Evolutionary conservation across 2,797 vertebrate species (phyloP).

Genomic region (Aldrovandia affinis): DNA sequence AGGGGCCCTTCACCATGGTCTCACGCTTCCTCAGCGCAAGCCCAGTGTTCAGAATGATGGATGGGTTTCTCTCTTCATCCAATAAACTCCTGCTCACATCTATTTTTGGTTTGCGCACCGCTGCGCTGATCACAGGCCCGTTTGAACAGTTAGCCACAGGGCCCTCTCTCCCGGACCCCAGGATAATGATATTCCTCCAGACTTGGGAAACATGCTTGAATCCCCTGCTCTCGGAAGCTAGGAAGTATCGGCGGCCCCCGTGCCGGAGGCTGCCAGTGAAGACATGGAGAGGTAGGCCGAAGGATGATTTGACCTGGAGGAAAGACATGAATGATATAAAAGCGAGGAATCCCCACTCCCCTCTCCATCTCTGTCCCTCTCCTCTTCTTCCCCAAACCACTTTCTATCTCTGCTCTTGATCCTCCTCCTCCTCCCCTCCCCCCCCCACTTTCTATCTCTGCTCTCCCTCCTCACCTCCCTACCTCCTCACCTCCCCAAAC

Average conservation of each 20-base stretch:
- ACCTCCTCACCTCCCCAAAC: too few species aligned
- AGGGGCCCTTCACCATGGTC: conserved; percentile 22
- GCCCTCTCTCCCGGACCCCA: conserved; percentile 3
- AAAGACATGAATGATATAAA: conserved; percentile 21
- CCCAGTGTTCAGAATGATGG: conserved; percentile 40
- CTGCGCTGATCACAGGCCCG: conserved; percentile 38
- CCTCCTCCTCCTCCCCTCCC: background rate
- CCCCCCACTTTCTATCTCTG: background rate
- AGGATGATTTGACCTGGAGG: background rate
- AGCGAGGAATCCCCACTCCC: background rate
- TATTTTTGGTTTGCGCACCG: conserved; percentile 40
- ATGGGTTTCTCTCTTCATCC: conserved; percentile 26
- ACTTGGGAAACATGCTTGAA: conserved; percentile 32
- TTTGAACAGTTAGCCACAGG: conserved; percentile 37
- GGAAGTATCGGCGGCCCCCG: conserved; percentile 22
- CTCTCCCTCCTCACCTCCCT: too few species aligned
- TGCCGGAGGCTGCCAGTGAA: background rate
- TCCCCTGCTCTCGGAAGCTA: conserved; percentile 23
- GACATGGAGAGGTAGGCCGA: too few species aligned
- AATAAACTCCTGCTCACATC: conserved; percentile 33
- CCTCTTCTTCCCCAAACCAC: background rate
- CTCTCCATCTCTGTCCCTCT: background rate
- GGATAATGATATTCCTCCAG: conserved; percentile 46
- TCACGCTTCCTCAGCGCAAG: conserved; percentile 1
- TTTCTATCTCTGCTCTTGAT: background rate